Evolutionary conservation across 2,888 invertebrate species (phyloP).

Genomic region (Orthosia gracilis): DNA sequence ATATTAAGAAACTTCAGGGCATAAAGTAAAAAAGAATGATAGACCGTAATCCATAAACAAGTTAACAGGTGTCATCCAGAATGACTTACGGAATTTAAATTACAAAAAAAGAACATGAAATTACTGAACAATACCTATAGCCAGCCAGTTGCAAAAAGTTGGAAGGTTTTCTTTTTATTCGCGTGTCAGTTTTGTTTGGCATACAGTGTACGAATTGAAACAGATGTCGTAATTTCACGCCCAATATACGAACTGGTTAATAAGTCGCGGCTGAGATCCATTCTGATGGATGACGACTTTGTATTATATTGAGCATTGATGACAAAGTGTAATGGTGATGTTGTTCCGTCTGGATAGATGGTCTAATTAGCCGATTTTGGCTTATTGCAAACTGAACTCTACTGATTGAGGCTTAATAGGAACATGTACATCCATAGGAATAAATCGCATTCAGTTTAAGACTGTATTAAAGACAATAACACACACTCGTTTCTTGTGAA

Average conservation of each 20-base stretch:
- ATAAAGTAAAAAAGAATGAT: background rate
- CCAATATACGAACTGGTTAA: constrained; percentile 39
- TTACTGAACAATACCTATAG: background rate
- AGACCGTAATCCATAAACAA: background rate
- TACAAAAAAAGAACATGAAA: background rate
- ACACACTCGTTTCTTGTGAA: too few species aligned
- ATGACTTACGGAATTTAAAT: background rate
- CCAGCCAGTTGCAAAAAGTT: constrained; percentile 7
- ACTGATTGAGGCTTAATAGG: too few species aligned
- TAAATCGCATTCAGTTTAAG: too few species aligned
- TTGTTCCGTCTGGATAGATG: background rate
- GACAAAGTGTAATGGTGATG: background rate
- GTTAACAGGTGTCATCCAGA: constrained; percentile 16
- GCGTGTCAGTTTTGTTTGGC: constrained; percentile 23
- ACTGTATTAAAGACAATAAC: too few species aligned
- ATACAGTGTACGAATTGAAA: constrained; percentile 36
- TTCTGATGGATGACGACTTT: constrained; percentile 41
- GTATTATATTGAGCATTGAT: constrained; percentile 1
- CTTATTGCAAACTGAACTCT: too few species aligned
- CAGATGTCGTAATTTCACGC: constrained; percentile 57
- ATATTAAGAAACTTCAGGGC: too few species aligned
- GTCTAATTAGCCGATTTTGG: background rate
- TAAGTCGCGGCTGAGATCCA: constrained; percentile 32
- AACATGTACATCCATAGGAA: too few species aligned
- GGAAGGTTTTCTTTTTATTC: background rate